Conservation (phyloP, 2,888 invertebrate genomes). For the Plagodis dolabraria region DNA sequence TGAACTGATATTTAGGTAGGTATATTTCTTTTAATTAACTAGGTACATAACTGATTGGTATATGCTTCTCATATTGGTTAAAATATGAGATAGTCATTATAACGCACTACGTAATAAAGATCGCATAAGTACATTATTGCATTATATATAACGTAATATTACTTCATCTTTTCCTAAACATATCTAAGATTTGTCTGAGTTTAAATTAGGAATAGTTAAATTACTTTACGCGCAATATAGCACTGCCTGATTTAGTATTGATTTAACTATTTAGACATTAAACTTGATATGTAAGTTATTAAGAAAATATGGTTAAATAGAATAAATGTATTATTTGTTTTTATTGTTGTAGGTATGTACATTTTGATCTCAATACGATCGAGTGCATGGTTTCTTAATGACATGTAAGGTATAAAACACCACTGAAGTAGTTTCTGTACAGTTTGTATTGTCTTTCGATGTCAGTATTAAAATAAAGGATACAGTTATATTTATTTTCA, state of each 20-base stretch:
- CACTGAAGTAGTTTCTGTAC: conserved; percentile 81
- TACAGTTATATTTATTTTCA: conserved; percentile 18
- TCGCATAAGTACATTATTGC: conserved; percentile 4
- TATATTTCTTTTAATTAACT: conserved; percentile 18
- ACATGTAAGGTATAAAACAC: conserved; percentile 84
- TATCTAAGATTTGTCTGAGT: conserved; percentile 57
- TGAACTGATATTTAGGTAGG: conserved; percentile 33
- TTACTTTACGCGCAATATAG: conserved; percentile 71
- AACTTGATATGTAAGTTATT: not conserved
- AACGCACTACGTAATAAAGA: conserved; percentile 16
- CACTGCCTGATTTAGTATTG: conserved; percentile 80
- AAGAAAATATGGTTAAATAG: conserved; percentile 16
- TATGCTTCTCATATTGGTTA: conserved; percentile 13
- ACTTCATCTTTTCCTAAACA: conserved; percentile 16
- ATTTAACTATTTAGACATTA: conserved; percentile 30
- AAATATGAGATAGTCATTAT: conserved; percentile 10
- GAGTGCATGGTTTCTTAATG: conserved; percentile 73
- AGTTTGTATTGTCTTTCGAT: conserved; percentile 73
- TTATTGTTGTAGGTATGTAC: conserved; percentile 72
- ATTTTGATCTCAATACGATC: conserved; percentile 84
- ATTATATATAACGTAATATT: conserved; percentile 8
- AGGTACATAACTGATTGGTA: not conserved
- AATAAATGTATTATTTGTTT: conserved; percentile 47
- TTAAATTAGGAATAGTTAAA: conserved; percentile 52
- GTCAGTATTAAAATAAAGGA: conserved; percentile 55